Percentiles rank a stretch among this genome's conserved stretches.
phyloP scores from a whole-genome alignment of 1,140 invertebrate species.

The Rhopalosiphum maidis region DNA sequence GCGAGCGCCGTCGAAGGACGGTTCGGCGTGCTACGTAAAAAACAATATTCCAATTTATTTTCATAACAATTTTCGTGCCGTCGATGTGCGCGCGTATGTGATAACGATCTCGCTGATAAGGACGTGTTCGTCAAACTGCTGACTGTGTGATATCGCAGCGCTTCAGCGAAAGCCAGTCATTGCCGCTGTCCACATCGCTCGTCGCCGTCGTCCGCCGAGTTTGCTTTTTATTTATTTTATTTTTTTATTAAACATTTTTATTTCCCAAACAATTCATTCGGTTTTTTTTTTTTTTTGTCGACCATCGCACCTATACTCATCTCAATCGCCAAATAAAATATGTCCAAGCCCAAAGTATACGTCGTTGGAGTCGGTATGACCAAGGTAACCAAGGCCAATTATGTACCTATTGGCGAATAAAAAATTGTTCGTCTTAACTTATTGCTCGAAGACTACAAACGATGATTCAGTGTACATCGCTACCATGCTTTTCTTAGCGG shows the following conservation, averaged over 20 bases:
- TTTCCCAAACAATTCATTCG: neutral
- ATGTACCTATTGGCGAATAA: neutral
- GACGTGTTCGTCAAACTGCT: neutral
- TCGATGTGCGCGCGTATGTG: neutral
- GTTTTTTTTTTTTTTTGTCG: neutral
- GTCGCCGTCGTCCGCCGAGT: no score
- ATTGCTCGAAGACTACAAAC: neutral
- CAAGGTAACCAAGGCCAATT: slow-evolving; percentile 68
- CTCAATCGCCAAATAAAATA: neutral
- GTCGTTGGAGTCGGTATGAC: slow-evolving; percentile 98
- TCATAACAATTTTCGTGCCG: neutral
- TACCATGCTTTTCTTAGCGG: neutral
- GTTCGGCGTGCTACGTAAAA: neutral
- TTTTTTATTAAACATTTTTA: neutral
- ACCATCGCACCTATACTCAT: neutral
- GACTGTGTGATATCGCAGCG: neutral
- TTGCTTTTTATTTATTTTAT: neutral
- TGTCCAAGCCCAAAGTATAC: slow-evolving; percentile 70
- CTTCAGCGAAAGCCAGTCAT: neutral
- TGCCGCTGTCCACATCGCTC: neutral
- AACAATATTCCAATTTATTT: neutral
- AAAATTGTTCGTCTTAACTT: neutral
- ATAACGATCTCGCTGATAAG: neutral
- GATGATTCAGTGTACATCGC: neutral
- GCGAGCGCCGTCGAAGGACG: neutral